phyloP scores from a whole-genome alignment of 2,888 invertebrate genomes.

The Gymnocheta viridis region DNA sequence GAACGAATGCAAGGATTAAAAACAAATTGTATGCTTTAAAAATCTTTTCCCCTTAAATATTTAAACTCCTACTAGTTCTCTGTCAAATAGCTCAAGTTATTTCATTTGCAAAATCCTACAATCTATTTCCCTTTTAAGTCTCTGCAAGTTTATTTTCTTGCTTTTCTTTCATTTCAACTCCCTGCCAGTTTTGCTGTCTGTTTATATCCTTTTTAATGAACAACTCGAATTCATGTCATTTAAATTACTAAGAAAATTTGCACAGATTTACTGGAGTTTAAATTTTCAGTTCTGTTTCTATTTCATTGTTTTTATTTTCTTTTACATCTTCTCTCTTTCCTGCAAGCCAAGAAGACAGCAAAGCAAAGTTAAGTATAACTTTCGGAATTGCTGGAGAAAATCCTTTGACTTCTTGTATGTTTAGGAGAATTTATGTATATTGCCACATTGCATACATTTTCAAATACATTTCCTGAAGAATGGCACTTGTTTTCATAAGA shows the following conservation, averaged over 20 bases:
- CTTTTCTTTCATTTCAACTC: neutral
- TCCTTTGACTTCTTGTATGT: neutral
- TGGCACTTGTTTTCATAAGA: neutral
- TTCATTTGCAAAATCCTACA: neutral
- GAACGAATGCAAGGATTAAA: neutral
- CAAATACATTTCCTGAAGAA: no score
- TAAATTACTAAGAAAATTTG: neutral
- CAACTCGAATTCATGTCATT: neutral
- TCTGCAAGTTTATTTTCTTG: neutral
- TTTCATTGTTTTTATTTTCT: neutral
- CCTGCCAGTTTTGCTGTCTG: neutral
- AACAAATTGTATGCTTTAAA: no score
- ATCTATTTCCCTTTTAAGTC: neutral
- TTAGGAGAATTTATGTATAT: neutral
- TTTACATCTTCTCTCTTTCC: neutral
- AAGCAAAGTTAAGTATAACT: neutral
- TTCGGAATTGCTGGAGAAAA: neutral
- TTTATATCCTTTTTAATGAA: neutral
- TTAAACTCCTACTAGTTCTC: no score
- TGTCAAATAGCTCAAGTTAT: neutral
- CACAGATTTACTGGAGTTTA: slow-evolving; percentile 13
- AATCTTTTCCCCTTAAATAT: no score
- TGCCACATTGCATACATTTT: neutral
- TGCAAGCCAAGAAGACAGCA: neutral
- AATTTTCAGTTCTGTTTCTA: neutral